Evolutionary conservation across 1,140 invertebrate species (phyloP), one percentile per base, ranked within the genome.

Genomic region (Pseudomyrmex pallidus): DNA sequence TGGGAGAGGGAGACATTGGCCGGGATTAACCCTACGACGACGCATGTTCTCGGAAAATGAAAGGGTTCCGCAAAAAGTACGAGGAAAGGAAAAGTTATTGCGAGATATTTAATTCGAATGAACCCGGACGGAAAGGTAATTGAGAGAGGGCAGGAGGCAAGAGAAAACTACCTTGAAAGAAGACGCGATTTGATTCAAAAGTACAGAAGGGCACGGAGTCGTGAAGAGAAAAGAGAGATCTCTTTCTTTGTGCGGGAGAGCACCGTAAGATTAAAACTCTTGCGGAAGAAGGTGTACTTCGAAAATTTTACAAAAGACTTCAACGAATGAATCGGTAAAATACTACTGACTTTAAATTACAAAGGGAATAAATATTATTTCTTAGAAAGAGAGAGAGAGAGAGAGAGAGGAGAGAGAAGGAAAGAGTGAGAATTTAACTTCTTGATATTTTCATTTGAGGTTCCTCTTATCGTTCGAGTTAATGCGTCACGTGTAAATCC

Each of bases 31-130:
- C 35, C 4, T n/a, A n/a, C 44, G 22, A 44, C 15, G 17, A 25
- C 10, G 44, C 63, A 44, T 67, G 13, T 12, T 13, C 66, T 70
- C 20, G 46, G 67, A 50, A 62, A 56, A 62, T 22, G 13, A 74
- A 35, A 35, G 35, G 13, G 8, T 74, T 44, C 20, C 20, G 1
- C 48, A 61, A 62, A 70, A 64, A 46, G 17, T 46, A 77, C 48
- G 61, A 66, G 13, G 2, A 22, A 20, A 22, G 3, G 20, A 15
- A 48, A 52, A 66, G 57, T 35, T 57, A 57, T 63, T 25, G 44
- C n/a, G 22, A 48, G 15, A 83, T 66, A 77, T 48, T 57, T 83
- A 77, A 74, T 77, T 83, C 54, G 50, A 8, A 57, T 76, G 64
- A 15, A 57, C 25, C 12, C 35, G 35, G 35, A 22, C n/a, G 35